Evolutionary conservation across 2,113 vertebrate species (phyloP), one percentile per base, ranked within the genome.

Genomic region (Zeus faber): DNA sequence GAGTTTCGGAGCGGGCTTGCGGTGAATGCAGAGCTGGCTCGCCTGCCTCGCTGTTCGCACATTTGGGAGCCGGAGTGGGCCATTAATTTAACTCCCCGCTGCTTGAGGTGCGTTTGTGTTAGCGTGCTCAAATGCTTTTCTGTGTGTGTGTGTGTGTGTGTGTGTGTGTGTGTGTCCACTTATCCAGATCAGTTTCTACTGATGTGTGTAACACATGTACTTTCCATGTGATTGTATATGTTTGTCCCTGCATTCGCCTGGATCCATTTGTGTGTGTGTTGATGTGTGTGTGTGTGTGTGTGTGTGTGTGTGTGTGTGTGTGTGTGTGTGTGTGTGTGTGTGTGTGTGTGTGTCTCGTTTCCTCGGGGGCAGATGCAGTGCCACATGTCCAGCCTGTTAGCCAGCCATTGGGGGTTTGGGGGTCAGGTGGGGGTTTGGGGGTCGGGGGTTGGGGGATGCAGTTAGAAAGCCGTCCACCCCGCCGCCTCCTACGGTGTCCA

Each of bases 321-420:
- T 58, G 45, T 18, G 47, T 61, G 48, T 44, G 16, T 51, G 25
- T 50, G 5, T 54, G 54, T 50, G 24, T 59, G 1, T 4, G 10
- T 31, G 39, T 58, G 22, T 48, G 46, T 16, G 14, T 21, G 43
- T 20, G 31, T 55, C 41, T 14, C 16, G 6, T 6, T 44, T 45
- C 40, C 49, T 53, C 55, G 18, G 67, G 69, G 67, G 73, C 83
- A 85, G 85, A 80, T 83, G 83, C 78, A 64, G 33, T 79, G 71
- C 85, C 80, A 76, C 82, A 80, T 84, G 81, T 74, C 82, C 82
- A 78, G 74, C 76, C 74, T 81, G 86, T 72, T 61, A 62, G 76
- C 74, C 85, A 79, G 80, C 11, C 76, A 84, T 70, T 8, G 23
- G 65, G 40, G 59, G 49, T 72, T 62, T 66, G 37, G 33, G 33